Evolutionary conservation across 1,140 invertebrate species (phyloP), one percentile per base, ranked within the genome.

Genomic region (Diorhabda elongata): DNA sequence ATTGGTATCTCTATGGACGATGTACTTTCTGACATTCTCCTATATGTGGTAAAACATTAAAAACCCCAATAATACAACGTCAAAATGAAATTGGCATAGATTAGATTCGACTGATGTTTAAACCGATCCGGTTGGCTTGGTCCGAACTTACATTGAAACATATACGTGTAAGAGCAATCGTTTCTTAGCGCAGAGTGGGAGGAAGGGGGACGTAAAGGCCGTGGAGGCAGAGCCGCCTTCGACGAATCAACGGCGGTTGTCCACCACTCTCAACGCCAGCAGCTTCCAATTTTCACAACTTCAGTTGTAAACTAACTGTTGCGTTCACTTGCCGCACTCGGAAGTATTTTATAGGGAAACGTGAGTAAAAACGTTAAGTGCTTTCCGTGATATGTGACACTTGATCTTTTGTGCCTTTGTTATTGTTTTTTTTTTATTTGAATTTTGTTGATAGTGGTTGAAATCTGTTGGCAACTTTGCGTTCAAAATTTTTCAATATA

Each of bases 121-220:
- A 26, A 26, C 26, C 26, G 26, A 26, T 26, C 26, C 26, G 26
- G 26, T 26, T 26, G 26, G 26, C 26, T 26, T 26, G 26, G 26
- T 26, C 26, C 26, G 26, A 26, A 26, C 26, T 26, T 26, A 26
- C 26, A 26, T 26, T 26, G 26, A 26, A 26, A 26, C 26, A 26
- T 26, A 11, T 41, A 43, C 59, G 11, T 61, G 59, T 9, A 61
- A 61, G 64, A 47, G 64, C 47, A 57, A 58, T 58, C 59, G 59
- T 42, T 42, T 41, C 59, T 61, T 61, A 42, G 59, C 58, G 64
- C 64, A 65, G 58, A 65, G 64, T 65, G 64, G 64, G 64, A 42
- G 64, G 64, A 47, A 26, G 64, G 64, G 64, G 64, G 64, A 26
- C 64, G 41, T 26, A 58, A 56, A 57, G 64, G 47, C 64, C 64